Evolutionary conservation across 2,797 vertebrate genomes (phyloP).

Genomic region (Anomalospiza imberbis): DNA sequence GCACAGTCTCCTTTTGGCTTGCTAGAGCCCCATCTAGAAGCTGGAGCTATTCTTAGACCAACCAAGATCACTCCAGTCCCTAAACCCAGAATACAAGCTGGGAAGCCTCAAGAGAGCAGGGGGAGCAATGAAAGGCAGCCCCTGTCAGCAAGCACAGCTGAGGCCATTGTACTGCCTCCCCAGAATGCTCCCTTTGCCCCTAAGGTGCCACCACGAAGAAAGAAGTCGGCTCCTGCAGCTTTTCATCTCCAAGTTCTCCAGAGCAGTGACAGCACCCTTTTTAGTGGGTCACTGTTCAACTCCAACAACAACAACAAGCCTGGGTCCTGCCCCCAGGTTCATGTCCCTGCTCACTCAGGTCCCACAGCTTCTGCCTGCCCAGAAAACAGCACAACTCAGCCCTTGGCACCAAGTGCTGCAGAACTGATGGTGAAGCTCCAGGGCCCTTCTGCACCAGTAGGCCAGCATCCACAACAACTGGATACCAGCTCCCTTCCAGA

Average conservation of each 20-base stretch:
- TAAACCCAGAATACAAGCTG: slow-evolving; percentile 73
- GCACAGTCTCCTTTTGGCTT: slow-evolving; percentile 21
- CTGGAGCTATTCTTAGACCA: background rate
- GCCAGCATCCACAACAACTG: background rate
- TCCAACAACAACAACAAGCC: slow-evolving; percentile 23
- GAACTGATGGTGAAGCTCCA: background rate
- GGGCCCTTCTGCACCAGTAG: background rate
- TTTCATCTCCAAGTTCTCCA: slow-evolving; percentile 75
- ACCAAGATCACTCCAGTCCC: slow-evolving; percentile 67
- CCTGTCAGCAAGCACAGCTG: fast-evolving
- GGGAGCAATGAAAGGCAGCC: background rate
- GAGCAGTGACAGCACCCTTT: slow-evolving; percentile 28
- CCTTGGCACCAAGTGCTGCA: background rate
- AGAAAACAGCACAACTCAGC: background rate
- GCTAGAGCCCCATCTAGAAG: slow-evolving; percentile 41
- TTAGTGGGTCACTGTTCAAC: slow-evolving; percentile 17
- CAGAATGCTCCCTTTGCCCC: slow-evolving; percentile 25
- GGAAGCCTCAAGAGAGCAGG: slow-evolving; percentile 49
- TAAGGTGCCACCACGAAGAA: slow-evolving; percentile 76
- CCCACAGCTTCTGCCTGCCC: background rate
- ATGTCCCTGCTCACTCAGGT: fast-evolving
- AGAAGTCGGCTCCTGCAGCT: slow-evolving; percentile 77
- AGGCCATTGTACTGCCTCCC: background rate
- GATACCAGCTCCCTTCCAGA: background rate
- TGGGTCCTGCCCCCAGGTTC: background rate